phyloP scores from a whole-genome alignment of 1,140 invertebrate genomes.

The Drosophila pectinifera region DNA sequence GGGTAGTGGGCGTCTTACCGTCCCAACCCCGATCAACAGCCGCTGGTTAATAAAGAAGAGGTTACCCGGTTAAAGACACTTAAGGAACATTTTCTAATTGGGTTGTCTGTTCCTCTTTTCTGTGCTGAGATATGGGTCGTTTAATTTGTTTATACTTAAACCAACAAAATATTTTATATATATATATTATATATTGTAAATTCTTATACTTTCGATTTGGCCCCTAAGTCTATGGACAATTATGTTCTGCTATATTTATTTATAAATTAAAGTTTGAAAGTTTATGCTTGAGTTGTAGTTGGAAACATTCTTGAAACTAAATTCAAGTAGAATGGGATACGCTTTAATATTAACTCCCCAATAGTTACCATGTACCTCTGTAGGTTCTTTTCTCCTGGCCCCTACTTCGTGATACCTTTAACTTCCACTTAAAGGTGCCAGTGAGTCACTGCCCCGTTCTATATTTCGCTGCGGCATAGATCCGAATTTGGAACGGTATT shows the following conservation, averaged over 20 bases:
- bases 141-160: too few species aligned
- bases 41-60: constrained; percentile 52
- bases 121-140: background rate
- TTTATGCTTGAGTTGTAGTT: too few species aligned
- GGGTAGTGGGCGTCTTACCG: constrained; percentile 15
- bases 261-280: too few species aligned
- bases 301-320: too few species aligned
- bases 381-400: background rate
- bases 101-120: background rate
- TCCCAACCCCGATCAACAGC: constrained; percentile 11
- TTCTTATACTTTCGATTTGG: too few species aligned
- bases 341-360: background rate
- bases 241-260: too few species aligned
- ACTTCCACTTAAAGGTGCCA: background rate
- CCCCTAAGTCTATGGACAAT: too few species aligned
- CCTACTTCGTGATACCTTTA: background rate
- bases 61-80: constrained; percentile 16
- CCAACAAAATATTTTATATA: too few species aligned
- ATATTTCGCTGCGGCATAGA: constrained; percentile 12
- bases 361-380: background rate
- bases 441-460: constrained; percentile 12
- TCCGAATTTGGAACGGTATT: constrained; percentile 20
- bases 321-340: background rate
- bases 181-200: too few species aligned
- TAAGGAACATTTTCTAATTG: background rate